phyloP scores from a whole-genome alignment of 2,113 vertebrate genomes.

The Pycnonotus jocosus region DNA sequence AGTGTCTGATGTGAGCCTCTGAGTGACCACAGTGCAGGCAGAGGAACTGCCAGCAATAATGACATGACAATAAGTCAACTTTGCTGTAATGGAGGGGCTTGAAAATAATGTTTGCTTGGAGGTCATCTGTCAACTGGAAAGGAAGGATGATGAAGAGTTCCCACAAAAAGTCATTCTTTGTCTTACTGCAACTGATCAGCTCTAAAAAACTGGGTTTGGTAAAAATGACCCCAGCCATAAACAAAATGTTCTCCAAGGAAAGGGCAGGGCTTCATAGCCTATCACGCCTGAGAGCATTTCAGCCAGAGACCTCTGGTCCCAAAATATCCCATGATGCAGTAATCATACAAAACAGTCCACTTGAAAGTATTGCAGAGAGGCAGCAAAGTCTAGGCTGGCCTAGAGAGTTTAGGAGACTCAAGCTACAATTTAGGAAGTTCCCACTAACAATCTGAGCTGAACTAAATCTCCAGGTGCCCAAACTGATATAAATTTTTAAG shows the following conservation, averaged over 20 bases:
- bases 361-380: background rate
- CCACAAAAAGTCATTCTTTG: background rate
- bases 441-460: background rate
- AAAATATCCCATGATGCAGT: background rate
- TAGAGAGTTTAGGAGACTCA: background rate
- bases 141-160: background rate
- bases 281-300: background rate
- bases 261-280: background rate
- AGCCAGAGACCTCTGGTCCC: background rate
- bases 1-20: background rate
- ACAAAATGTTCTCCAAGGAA: background rate
- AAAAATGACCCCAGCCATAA: background rate
- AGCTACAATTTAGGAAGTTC: background rate
- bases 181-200: background rate
- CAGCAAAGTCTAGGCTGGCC: background rate
- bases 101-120: background rate
- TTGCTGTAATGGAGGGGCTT: background rate
- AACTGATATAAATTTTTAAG: accelerated
- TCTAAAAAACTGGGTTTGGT: background rate
- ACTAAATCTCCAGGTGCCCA: background rate
- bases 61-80: background rate
- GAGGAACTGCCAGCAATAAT: background rate
- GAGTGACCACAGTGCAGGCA: background rate
- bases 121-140: background rate
- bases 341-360: background rate